Evolutionary conservation across 2,888 invertebrate species (phyloP).

Genomic region (Parnassius apollo): DNA sequence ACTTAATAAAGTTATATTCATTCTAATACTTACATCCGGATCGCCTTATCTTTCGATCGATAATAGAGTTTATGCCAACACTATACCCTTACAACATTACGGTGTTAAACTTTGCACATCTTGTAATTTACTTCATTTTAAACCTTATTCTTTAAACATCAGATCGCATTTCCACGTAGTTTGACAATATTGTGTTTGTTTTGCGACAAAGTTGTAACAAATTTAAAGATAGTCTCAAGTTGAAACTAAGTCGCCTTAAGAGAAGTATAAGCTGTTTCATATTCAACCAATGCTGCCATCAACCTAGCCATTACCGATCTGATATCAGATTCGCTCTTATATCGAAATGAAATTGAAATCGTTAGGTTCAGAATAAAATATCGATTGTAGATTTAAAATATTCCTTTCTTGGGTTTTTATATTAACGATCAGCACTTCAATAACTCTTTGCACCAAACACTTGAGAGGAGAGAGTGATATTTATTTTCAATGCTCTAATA

Average conservation of each 20-base stretch:
- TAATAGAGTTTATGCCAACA: slow-evolving; percentile 62
- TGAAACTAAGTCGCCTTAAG: slow-evolving; percentile 54
- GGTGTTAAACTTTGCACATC: slow-evolving; percentile 25
- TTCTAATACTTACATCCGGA: slow-evolving; percentile 56
- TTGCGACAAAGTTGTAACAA: slow-evolving; percentile 48
- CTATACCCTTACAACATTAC: slow-evolving; percentile 39
- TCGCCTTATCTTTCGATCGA: slow-evolving; percentile 62
- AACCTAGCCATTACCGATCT: slow-evolving; percentile 51
- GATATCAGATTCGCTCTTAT: slow-evolving; percentile 50
- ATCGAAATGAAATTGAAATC: slow-evolving; percentile 63
- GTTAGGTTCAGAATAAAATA: slow-evolving; percentile 56
- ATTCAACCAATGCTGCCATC: slow-evolving; percentile 59
- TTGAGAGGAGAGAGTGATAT: slow-evolving; percentile 1
- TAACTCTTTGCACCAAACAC: slow-evolving; percentile 13
- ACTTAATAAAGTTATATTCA: slow-evolving; percentile 63
- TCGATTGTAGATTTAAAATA: slow-evolving; percentile 47
- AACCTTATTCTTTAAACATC: slow-evolving; percentile 16
- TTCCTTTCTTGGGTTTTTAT: slow-evolving; percentile 52
- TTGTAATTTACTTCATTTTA: slow-evolving; percentile 21
- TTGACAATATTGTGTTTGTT: slow-evolving; percentile 6
- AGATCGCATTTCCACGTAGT: slow-evolving; percentile 28
- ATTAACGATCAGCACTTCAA: slow-evolving; percentile 37
- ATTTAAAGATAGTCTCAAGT: slow-evolving; percentile 48
- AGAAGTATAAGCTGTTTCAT: slow-evolving; percentile 48
- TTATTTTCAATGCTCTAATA: too few relatives aligned